phyloP scores from a whole-genome alignment of 2,113 vertebrate species.

The Megalops atlanticus region DNA sequence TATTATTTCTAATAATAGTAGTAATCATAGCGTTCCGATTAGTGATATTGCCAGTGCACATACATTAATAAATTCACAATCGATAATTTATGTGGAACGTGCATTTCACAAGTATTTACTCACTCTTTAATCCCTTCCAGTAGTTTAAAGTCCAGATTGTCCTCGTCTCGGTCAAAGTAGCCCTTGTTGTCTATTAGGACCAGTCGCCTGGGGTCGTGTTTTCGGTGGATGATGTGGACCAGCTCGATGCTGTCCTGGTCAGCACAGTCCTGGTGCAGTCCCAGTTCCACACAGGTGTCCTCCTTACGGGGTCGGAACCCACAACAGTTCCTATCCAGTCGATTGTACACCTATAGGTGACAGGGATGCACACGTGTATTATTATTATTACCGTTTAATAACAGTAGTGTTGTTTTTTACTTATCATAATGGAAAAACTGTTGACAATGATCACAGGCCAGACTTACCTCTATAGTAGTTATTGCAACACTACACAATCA shows the following conservation, averaged over 20 bases:
- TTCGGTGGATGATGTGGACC: constrained; percentile 78
- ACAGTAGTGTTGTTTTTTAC: too few relatives aligned
- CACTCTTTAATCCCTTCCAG: constrained; percentile 92
- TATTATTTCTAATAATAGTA: too few relatives aligned
- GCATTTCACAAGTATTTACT: constrained; percentile 57
- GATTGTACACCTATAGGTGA: constrained; percentile 80
- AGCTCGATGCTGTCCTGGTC: constrained; percentile 71
- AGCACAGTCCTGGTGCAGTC: constrained; percentile 68
- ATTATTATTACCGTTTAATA: too few relatives aligned
- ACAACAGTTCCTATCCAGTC: constrained; percentile 90
- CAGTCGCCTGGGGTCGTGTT: constrained; percentile 76
- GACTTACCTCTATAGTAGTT: too few relatives aligned
- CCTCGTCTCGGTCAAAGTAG: constrained; percentile 91
- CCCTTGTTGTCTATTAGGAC: constrained; percentile 87
- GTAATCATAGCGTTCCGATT: too few relatives aligned
- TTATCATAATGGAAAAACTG: too few relatives aligned
- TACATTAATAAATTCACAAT: too few relatives aligned
- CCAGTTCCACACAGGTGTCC: constrained; percentile 76
- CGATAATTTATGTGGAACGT: too few relatives aligned
- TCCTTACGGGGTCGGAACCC: constrained; percentile 89
- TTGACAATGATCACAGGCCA: too few relatives aligned
- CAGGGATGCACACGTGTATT: too few relatives aligned
- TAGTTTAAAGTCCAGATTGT: constrained; percentile 92
- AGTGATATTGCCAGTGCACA: too few relatives aligned
- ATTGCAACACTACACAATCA: too few relatives aligned